phyloP scores from a whole-genome alignment of 2,888 invertebrate species.

The Lysandra bellargus region DNA sequence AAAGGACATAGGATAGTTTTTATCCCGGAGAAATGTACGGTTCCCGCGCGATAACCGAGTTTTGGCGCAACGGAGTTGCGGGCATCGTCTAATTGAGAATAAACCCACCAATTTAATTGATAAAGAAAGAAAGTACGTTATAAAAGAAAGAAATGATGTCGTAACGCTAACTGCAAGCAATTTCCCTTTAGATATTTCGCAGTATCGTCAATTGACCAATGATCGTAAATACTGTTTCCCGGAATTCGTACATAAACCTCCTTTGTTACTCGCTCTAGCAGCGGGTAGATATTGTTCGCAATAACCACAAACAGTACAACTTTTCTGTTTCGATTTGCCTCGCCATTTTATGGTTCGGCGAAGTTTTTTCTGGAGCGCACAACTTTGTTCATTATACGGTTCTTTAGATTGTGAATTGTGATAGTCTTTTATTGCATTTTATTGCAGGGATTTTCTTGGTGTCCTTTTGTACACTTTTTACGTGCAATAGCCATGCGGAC shows the following conservation, averaged over 20 bases:
- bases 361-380: neutral
- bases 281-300: neutral
- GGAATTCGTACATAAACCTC: conserved; percentile 6
- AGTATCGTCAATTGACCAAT: neutral
- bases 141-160: neutral
- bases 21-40: too few relatives aligned
- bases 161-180: too few relatives aligned
- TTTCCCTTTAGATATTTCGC: neutral
- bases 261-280: conserved; percentile 9
- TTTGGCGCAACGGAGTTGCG: too few relatives aligned
- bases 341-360: neutral
- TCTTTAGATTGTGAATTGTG: neutral
- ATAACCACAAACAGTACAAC: conserved; percentile 6
- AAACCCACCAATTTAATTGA: too few relatives aligned
- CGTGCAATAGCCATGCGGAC: too few relatives aligned
- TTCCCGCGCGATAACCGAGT: too few relatives aligned
- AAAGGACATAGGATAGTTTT: too few relatives aligned
- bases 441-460: neutral
- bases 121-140: neutral
- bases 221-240: conserved; percentile 13
- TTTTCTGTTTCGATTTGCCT: conserved; percentile 12
- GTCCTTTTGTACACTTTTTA: too few relatives aligned
- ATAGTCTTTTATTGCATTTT: neutral
- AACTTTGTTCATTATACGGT: conserved; percentile 9
- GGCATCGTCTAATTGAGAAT: too few relatives aligned